phyloP scores from a whole-genome alignment of 1,140 invertebrate genomes.

The Euwallacea similis region DNA sequence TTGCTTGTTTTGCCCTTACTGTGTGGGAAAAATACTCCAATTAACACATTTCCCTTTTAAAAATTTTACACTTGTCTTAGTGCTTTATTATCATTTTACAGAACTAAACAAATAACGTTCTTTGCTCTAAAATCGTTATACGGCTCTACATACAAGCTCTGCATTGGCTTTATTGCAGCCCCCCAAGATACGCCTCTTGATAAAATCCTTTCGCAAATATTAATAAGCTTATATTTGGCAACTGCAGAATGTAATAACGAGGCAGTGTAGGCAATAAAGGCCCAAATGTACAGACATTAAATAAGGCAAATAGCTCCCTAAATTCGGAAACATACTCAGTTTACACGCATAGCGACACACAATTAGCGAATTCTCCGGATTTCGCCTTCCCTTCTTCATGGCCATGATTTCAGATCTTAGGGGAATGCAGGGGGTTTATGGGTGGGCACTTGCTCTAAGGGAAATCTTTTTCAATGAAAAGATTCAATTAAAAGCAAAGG shows the following conservation, averaged over 20 bases:
- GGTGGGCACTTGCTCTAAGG: background rate
- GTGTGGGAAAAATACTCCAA: no score
- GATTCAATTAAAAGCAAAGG: no score
- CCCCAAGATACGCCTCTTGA: background rate
- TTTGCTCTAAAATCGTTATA: no score
- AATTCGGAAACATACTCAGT: conserved; percentile 25
- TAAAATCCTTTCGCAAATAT: conserved; percentile 3
- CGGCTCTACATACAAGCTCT: no score
- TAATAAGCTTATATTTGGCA: conserved; percentile 8
- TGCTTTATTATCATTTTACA: background rate
- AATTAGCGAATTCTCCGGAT: conserved; percentile 24
- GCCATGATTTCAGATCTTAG: background rate
- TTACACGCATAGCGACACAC: conserved; percentile 27
- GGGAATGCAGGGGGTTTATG: background rate
- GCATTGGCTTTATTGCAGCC: no score
- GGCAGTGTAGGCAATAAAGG: conserved; percentile 22
- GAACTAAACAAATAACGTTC: no score
- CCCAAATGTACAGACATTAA: conserved; percentile 22
- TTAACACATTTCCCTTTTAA: no score
- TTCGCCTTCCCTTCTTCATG: conserved; percentile 4
- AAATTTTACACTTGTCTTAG: background rate
- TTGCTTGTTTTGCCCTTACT: background rate
- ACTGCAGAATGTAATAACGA: conserved; percentile 27
- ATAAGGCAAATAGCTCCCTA: conserved; percentile 28
- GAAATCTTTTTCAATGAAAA: no score